phyloP scores from a whole-genome alignment of 2,888 invertebrate genomes.

The Oscheius sp. region DNA sequence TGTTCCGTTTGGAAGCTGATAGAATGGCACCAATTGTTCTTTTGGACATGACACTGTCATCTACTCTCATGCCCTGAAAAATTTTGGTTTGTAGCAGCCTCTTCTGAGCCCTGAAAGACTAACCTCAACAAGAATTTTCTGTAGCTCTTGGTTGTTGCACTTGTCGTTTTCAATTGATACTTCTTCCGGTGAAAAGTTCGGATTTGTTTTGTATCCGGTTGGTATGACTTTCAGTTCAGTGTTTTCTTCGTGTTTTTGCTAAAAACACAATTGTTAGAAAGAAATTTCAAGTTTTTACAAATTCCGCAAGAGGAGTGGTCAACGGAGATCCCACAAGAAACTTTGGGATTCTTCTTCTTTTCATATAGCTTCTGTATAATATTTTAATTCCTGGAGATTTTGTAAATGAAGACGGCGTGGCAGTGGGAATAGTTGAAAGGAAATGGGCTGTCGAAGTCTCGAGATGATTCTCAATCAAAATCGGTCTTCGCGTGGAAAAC shows the following conservation, averaged over 20 bases:
- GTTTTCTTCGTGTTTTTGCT: background rate
- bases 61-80: constrained; percentile 31
- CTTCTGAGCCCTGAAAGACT: background rate
- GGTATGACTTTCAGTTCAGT: constrained; percentile 24
- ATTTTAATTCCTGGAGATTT: background rate
- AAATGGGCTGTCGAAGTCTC: background rate
- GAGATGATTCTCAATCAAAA: background rate
- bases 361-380: constrained; percentile 7
- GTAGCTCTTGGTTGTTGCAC: constrained; percentile 24
- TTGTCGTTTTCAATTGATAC: constrained; percentile 29
- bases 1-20: constrained; percentile 1
- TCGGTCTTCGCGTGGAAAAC: background rate
- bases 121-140: constrained; percentile 32
- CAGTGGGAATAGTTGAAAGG: constrained; percentile 10
- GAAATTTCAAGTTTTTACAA: background rate
- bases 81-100: no score
- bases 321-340: background rate
- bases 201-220: constrained; percentile 35
- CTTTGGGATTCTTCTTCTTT: constrained; percentile 4
- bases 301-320: background rate
- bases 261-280: no score
- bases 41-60: constrained; percentile 31
- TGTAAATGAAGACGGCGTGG: constrained; percentile 2
- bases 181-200: constrained; percentile 25
- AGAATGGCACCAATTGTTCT: constrained; percentile 26